Evolutionary conservation across 2,113 vertebrate genomes (phyloP).

Genomic region (Calidris pugnax): DNA sequence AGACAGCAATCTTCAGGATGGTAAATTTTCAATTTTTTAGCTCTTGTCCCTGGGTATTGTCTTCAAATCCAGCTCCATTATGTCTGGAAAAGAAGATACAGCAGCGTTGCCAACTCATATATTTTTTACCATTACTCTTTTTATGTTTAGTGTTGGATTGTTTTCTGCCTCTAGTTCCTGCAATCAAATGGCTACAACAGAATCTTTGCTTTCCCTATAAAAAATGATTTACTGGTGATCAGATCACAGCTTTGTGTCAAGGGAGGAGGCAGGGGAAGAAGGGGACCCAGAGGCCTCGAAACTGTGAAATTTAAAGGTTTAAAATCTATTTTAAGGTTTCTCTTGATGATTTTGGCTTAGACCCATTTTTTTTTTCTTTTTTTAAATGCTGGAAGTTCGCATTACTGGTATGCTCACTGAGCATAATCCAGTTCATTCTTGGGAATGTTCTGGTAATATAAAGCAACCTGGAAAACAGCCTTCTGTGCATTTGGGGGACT

Average conservation of each 20-base stretch:
- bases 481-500: neutral
- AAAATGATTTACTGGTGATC: neutral
- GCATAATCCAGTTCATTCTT: neutral
- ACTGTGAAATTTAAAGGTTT: neutral
- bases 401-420: neutral
- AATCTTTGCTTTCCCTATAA: neutral
- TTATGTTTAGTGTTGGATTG: neutral
- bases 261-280: accelerated
- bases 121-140: neutral
- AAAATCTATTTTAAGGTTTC: neutral
- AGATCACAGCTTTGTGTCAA: neutral
- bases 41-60: neutral
- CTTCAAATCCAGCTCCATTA: neutral
- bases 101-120: neutral
- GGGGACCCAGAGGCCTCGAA: neutral
- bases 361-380: neutral
- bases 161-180: neutral
- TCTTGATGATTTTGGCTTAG: neutral
- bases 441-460: neutral
- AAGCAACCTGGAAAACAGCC: neutral
- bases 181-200: neutral
- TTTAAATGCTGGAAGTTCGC: neutral
- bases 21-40: neutral
- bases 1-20: neutral
- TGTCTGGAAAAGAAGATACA: neutral